Evolutionary conservation across 2,888 invertebrate genomes (phyloP).

Genomic region (Alentia gelatinosa): DNA sequence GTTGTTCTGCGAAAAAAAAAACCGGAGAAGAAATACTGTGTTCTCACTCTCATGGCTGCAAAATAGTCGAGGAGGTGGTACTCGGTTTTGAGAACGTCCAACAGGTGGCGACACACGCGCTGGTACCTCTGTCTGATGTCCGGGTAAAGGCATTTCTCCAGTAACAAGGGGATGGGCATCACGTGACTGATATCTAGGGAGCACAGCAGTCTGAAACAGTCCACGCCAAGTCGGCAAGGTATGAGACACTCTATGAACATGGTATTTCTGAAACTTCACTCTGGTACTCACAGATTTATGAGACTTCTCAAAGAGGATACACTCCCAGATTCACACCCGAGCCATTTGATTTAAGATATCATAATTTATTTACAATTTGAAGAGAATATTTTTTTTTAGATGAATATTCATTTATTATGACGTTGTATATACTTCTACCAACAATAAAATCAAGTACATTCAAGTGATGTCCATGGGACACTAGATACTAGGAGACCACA

Average conservation of each 20-base stretch:
- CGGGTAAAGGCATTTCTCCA: conserved; percentile 75
- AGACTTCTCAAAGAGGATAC: no score
- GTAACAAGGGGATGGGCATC: conserved; percentile 65
- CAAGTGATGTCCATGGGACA: no score
- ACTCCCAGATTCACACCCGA: no score
- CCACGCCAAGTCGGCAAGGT: background rate
- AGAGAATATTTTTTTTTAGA: no score
- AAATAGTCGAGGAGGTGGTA: conserved; percentile 75
- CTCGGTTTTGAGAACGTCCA: conserved; percentile 74
- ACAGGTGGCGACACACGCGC: conserved; percentile 71
- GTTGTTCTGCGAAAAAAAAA: no score
- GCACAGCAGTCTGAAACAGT: conserved; percentile 2
- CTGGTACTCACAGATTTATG: background rate
- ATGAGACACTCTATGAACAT: background rate
- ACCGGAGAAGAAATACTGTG: no score
- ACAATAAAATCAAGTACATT: no score
- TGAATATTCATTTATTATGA: no score
- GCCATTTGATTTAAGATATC: no score
- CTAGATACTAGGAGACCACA: no score
- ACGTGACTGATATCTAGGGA: conserved; percentile 66
- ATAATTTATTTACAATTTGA: no score
- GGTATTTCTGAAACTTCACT: background rate
- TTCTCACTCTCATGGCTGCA: conserved; percentile 74
- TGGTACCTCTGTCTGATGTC: conserved; percentile 70
- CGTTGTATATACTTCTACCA: no score